Conservation (phyloP, 2,113 vertebrate genomes). For the Pomatostomus ruficeps region DNA sequence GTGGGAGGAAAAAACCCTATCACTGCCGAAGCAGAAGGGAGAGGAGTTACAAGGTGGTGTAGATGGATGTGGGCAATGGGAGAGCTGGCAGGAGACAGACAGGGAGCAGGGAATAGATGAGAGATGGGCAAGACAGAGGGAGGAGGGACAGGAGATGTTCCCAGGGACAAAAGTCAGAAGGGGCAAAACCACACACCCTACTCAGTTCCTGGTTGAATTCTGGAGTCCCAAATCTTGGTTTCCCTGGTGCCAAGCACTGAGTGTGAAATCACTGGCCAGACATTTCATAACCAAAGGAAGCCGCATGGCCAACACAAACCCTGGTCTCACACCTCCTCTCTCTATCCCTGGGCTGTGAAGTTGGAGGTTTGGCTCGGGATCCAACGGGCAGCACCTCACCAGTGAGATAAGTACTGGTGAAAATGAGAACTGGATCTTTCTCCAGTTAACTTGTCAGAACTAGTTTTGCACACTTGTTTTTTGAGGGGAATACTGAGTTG, state of each 20-base stretch:
- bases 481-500: neutral
- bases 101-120: neutral
- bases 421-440: neutral
- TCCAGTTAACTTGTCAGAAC: neutral
- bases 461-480: neutral
- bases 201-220: neutral
- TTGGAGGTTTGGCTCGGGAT: neutral
- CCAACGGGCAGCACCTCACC: fast-evolving
- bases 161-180: neutral
- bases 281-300: neutral
- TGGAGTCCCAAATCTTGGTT: neutral
- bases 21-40: neutral
- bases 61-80: neutral
- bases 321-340: neutral
- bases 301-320: neutral
- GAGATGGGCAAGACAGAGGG: neutral
- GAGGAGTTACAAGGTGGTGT: neutral
- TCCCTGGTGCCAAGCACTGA: neutral
- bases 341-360: neutral
- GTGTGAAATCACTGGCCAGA: neutral
- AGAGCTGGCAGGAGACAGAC: neutral
- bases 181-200: neutral
- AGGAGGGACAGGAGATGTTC: neutral
- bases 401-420: neutral
- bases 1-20: neutral